These are phyloP conservation scores for Pogonomyrmex barbatus DNA, from an alignment of 1,140 invertebrate genomes.

Conservation along the genomic window DNA sequence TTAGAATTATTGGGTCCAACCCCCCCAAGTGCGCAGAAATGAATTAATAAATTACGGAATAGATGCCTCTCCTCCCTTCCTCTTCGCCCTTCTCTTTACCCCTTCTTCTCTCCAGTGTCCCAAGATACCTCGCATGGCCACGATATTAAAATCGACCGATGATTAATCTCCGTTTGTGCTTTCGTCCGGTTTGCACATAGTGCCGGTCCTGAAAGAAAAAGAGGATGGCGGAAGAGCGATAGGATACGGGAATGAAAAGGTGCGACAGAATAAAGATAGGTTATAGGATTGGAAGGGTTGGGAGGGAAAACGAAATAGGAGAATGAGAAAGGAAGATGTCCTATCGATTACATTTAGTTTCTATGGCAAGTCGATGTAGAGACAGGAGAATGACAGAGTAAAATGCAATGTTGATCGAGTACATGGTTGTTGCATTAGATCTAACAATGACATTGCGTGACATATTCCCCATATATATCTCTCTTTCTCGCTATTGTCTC, in stretches of 20 bases:
- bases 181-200: slow-evolving; percentile 39
- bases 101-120: background rate
- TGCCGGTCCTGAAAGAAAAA: slow-evolving; percentile 34
- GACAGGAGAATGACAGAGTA: background rate
- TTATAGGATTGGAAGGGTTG: background rate
- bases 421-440: slow-evolving; percentile 33
- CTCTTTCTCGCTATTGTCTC: background rate
- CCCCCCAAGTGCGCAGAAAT: slow-evolving; percentile 60
- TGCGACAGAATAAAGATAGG: background rate
- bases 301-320: background rate
- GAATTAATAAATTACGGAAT: slow-evolving; percentile 78
- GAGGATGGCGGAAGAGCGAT: slow-evolving; percentile 13
- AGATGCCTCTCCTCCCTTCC: background rate
- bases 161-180: slow-evolving; percentile 74
- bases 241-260: background rate
- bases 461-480: background rate
- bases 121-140: slow-evolving; percentile 33
- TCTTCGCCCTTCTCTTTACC: background rate
- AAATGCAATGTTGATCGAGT: slow-evolving; percentile 16
- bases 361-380: slow-evolving; percentile 39
- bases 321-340: slow-evolving; percentile 36
- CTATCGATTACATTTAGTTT: slow-evolving; percentile 68
- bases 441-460: slow-evolving; percentile 35
- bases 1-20: slow-evolving; percentile 78
- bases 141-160: slow-evolving; percentile 79